phyloP scores from a whole-genome alignment of 2,888 invertebrate species.

The Rhagonycha fulva region DNA sequence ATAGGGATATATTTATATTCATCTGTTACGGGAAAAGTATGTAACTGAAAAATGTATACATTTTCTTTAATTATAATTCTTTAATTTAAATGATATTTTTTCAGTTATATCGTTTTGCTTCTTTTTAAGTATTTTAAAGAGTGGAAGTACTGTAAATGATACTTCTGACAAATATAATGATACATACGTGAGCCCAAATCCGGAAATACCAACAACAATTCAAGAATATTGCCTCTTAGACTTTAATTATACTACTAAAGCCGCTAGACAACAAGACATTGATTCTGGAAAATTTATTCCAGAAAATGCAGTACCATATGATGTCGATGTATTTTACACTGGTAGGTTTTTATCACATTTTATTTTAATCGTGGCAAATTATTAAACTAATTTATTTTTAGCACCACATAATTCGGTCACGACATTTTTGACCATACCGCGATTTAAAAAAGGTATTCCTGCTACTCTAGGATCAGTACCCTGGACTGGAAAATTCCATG shows the following conservation, averaged over 20 bases:
- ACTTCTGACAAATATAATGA: too few relatives aligned
- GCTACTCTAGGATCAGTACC: conserved; percentile 69
- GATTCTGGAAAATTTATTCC: conserved; percentile 59
- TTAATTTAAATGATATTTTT: too few relatives aligned
- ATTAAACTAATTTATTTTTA: too few relatives aligned
- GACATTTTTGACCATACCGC: conserved; percentile 75
- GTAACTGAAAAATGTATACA: too few relatives aligned
- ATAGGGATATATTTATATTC: too few relatives aligned
- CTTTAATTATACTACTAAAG: conserved; percentile 63
- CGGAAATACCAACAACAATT: conserved; percentile 44
- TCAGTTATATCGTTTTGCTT: too few relatives aligned
- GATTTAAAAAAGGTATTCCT: conserved; percentile 74
- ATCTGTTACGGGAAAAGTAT: too few relatives aligned
- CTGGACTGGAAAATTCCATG: conserved; percentile 29
- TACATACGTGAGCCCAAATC: too few relatives aligned
- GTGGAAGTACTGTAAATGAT: too few relatives aligned
- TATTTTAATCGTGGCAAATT: too few relatives aligned
- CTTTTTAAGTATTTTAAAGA: too few relatives aligned
- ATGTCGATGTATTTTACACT: conserved; percentile 67
- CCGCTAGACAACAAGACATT: conserved; percentile 56
- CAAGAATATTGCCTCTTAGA: conserved; percentile 70
- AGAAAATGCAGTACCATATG: conserved; percentile 69
- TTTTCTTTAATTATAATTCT: too few relatives aligned
- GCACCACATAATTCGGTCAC: conserved; percentile 32
- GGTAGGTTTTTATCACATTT: conserved; percentile 47